Evolutionary conservation across 2,113 vertebrate species (phyloP).

Genomic region (Empidonax traillii): DNA sequence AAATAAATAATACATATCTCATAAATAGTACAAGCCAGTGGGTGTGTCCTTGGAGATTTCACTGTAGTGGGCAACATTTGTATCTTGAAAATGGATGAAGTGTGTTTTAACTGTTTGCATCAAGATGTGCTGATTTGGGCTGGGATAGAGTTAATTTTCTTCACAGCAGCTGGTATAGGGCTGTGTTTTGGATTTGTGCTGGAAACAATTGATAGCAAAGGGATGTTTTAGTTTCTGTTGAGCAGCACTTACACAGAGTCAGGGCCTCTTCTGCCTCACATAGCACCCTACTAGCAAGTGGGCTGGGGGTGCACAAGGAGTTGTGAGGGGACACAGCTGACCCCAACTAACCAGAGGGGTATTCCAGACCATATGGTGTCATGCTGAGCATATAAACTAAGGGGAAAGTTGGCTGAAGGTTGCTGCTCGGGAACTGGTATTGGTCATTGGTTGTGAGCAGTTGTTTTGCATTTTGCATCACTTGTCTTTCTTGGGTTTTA

Average conservation of each 20-base stretch:
- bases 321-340: background rate
- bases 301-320: background rate
- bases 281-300: rapidly evolving
- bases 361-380: background rate
- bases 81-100: background rate
- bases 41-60: background rate
- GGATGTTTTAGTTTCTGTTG: background rate
- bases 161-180: background rate
- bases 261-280: background rate
- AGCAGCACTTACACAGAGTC: background rate
- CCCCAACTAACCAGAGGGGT: background rate
- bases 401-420: background rate
- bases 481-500: background rate
- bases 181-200: background rate
- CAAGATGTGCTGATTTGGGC: background rate
- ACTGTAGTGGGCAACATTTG: background rate
- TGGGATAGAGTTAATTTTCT: background rate
- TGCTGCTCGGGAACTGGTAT: background rate
- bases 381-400: background rate
- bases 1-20: constrained; percentile 35
- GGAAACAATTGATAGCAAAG: background rate
- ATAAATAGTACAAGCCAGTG: background rate
- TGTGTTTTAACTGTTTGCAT: background rate
- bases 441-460: background rate
- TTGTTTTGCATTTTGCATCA: background rate